These are phyloP conservation scores for Synergus itoensis DNA, from an alignment of 2,888 invertebrate species.

Conservation along the genomic window DNA sequence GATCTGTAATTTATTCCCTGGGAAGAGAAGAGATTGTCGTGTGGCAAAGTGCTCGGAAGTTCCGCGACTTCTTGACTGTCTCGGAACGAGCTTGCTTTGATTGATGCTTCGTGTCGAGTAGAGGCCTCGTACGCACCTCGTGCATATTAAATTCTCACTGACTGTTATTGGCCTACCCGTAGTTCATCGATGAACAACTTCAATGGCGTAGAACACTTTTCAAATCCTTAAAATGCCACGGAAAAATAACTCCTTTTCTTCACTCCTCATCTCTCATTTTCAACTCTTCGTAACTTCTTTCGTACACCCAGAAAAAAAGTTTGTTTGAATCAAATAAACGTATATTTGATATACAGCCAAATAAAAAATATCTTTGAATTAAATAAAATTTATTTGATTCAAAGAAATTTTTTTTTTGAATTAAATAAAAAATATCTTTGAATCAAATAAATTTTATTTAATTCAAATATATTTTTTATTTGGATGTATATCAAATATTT, in stretches of 20 bases:
- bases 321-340: too few relatives aligned
- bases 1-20: slow-evolving; percentile 27
- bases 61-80: slow-evolving; percentile 30
- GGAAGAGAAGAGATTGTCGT: slow-evolving; percentile 28
- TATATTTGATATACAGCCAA: too few relatives aligned
- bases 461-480: too few relatives aligned
- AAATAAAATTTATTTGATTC: too few relatives aligned
- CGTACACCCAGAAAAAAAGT: too few relatives aligned
- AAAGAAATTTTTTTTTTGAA: too few relatives aligned
- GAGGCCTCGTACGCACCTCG: slow-evolving; percentile 30
- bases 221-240: neutral
- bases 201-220: neutral
- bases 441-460: too few relatives aligned
- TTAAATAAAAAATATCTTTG: too few relatives aligned
- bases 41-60: slow-evolving; percentile 17
- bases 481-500: too few relatives aligned
- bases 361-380: too few relatives aligned
- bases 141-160: slow-evolving; percentile 31
- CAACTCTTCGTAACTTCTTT: neutral
- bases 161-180: slow-evolving; percentile 10
- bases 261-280: neutral
- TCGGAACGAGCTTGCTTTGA: slow-evolving; percentile 9
- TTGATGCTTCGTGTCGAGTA: slow-evolving; percentile 37
- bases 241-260: neutral
- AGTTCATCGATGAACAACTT: slow-evolving; percentile 33